Evolutionary conservation across 2,113 vertebrate genomes (phyloP).

Genomic region (Macrotus californicus): DNA sequence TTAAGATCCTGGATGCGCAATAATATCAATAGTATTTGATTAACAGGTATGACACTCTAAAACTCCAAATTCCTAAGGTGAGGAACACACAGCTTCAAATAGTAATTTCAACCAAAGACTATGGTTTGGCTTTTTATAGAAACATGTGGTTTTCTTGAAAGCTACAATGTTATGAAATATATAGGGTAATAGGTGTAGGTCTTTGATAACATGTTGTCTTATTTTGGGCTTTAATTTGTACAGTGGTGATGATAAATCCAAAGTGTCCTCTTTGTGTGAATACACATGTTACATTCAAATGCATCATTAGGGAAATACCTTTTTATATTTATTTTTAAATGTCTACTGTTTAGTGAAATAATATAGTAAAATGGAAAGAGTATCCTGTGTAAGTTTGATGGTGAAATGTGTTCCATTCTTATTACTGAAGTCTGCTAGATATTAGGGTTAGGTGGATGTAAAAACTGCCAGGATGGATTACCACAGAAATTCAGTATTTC

Average conservation of each 20-base stretch:
- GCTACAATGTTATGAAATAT: slow-evolving; percentile 51
- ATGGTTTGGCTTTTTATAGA: slow-evolving; percentile 58
- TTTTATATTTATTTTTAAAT: slow-evolving; percentile 36
- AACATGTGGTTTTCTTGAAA: slow-evolving; percentile 65
- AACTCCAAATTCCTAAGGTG: slow-evolving; percentile 13
- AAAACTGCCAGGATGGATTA: background rate
- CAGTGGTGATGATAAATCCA: slow-evolving; percentile 36
- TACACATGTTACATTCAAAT: slow-evolving; percentile 31
- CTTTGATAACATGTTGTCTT: slow-evolving; percentile 66
- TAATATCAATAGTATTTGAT: background rate
- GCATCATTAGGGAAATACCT: background rate
- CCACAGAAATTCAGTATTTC: background rate
- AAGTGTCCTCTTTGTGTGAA: slow-evolving; percentile 39
- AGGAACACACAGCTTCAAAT: slow-evolving; percentile 33
- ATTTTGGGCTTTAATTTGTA: slow-evolving; percentile 65
- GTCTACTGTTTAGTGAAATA: background rate
- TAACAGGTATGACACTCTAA: slow-evolving; percentile 40
- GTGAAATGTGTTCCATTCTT: background rate
- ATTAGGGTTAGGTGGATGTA: background rate
- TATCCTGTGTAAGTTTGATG: background rate
- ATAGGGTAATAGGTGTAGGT: slow-evolving; percentile 66
- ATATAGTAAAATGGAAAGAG: background rate
- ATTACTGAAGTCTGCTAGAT: background rate
- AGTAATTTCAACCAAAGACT: slow-evolving; percentile 51
- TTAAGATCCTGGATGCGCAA: background rate